Conservation (phyloP, 2,797 vertebrate species). For the Pseudocheirus occidentalis region DNA sequence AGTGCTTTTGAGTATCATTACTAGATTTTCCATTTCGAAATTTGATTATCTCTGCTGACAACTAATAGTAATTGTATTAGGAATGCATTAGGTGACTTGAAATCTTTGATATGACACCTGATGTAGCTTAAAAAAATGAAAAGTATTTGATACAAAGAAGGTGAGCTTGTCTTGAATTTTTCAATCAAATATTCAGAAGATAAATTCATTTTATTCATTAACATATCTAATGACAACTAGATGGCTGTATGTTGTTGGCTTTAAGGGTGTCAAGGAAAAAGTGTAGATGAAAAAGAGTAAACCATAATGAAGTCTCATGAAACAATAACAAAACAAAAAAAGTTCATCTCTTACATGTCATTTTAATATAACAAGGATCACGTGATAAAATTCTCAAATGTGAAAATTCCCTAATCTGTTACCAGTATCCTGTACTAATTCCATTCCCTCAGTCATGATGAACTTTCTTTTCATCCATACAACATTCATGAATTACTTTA, state of each 20-base stretch:
- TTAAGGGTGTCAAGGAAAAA: background rate
- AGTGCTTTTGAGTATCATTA: background rate
- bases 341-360: background rate
- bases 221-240: background rate
- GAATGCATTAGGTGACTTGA: background rate
- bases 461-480: background rate
- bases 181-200: background rate
- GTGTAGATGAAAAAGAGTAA: background rate
- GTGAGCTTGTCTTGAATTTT: background rate
- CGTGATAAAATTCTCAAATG: background rate
- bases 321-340: background rate
- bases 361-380: background rate
- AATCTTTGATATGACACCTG: background rate
- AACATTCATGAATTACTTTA: background rate
- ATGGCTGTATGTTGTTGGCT: background rate
- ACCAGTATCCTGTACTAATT: background rate
- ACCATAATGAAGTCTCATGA: background rate
- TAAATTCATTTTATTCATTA: background rate
- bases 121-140: background rate
- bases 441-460: background rate
- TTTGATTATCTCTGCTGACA: background rate
- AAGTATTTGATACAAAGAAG: background rate
- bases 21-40: background rate
- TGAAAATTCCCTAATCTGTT: background rate
- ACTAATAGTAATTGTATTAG: background rate